These are phyloP conservation scores for Eristalis pertinax DNA, from an alignment of 2,888 invertebrate genomes.

Conservation along the genomic window DNA sequence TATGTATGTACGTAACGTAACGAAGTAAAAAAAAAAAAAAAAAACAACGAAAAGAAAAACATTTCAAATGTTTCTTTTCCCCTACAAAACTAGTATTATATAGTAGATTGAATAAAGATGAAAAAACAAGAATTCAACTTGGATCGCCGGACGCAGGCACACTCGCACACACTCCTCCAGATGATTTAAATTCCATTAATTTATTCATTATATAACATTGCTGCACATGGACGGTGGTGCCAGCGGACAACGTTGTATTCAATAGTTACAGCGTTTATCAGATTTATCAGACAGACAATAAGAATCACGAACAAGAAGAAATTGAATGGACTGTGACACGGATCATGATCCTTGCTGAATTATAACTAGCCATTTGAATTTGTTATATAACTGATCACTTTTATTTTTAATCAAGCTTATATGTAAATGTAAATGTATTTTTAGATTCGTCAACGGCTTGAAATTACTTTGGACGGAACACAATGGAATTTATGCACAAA, in stretches of 20 bases:
- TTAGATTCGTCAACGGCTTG: neutral
- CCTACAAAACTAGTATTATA: neutral
- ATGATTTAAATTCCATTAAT: conserved; percentile 31
- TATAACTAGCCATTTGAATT: neutral
- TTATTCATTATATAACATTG: conserved; percentile 39
- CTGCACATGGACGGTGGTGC: neutral
- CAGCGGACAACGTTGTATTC: neutral
- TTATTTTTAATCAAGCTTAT: neutral
- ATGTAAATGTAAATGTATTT: neutral
- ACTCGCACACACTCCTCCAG: conserved; percentile 12
- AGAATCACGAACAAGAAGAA: neutral
- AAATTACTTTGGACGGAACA: neutral
- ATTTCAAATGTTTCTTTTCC: neutral
- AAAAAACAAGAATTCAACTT: conserved; percentile 4
- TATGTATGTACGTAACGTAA: neutral
- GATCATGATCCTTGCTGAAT: neutral
- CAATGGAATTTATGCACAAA: conserved; percentile 32
- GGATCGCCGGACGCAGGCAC: conserved; percentile 16
- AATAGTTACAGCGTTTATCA: neutral
- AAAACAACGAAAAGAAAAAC: neutral
- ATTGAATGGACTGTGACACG: neutral
- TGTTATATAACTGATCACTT: neutral
- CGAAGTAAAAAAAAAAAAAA: neutral
- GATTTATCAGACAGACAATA: neutral
- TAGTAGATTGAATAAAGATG: neutral